Conservation (phyloP, 1,140 invertebrate species). For the Lepidurus apus region DNA sequence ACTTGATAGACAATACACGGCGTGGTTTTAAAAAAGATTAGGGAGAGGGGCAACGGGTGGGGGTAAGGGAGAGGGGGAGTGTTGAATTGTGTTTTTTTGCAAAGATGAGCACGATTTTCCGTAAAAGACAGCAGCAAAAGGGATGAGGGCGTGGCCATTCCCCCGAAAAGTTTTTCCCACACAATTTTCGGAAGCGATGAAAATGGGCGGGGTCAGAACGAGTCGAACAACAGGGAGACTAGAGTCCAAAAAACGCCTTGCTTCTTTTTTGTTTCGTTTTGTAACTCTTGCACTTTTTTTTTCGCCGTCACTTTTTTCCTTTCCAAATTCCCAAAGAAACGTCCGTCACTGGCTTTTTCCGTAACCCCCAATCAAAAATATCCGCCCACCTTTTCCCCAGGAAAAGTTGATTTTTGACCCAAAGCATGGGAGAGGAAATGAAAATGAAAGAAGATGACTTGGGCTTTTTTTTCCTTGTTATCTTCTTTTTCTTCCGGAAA, state of each 20-base stretch:
- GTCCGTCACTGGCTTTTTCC: neutral
- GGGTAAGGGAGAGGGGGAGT: neutral
- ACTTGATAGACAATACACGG: constrained; percentile 18
- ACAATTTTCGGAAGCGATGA: neutral
- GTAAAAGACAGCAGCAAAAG: neutral
- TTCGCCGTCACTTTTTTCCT: neutral
- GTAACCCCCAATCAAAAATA: neutral
- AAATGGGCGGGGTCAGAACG: constrained; percentile 1
- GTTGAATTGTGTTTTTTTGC: constrained; percentile 16
- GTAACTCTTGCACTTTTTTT: constrained; percentile 10
- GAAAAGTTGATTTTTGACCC: neutral
- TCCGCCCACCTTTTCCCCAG: neutral
- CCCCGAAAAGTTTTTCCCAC: neutral
- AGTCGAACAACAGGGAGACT: constrained; percentile 18
- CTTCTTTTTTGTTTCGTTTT: neutral
- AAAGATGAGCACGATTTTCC: constrained; percentile 10
- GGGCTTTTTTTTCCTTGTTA: too few species aligned
- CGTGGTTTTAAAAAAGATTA: neutral
- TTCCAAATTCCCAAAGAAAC: neutral
- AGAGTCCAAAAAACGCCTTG: constrained; percentile 18
- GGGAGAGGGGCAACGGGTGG: neutral
- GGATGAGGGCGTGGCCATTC: neutral
- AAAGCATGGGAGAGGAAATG: too few species aligned
- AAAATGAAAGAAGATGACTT: too few species aligned
- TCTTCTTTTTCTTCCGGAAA: too few species aligned